Evolutionary conservation across 92 coral and sea anemone species (phyloP).

Genomic region (Parazoanthus atlanticus): DNA sequence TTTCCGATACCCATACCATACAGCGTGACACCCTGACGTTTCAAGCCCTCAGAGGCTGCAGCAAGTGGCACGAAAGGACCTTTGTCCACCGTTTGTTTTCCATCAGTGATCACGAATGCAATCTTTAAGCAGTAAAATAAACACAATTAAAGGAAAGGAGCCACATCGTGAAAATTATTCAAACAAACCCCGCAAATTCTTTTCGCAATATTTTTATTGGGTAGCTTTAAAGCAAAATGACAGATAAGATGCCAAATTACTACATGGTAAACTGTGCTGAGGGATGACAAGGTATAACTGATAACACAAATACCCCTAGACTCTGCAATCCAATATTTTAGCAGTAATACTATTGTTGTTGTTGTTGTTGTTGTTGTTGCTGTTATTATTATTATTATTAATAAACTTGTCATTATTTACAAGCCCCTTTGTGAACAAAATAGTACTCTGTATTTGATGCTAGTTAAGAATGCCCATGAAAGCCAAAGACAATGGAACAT

Average conservation of each 20-base stretch:
- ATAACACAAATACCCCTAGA: neutral
- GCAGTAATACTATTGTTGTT: too few species aligned
- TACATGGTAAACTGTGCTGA: too few species aligned
- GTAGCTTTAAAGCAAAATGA: too few species aligned
- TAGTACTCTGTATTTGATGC: too few species aligned
- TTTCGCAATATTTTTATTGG: too few species aligned
- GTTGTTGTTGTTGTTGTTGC: neutral
- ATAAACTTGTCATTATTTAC: neutral
- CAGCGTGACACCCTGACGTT: neutral
- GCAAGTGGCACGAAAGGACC: conserved; percentile 11
- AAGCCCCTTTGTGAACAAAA: neutral
- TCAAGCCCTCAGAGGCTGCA: conserved; percentile 31
- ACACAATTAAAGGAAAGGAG: neutral
- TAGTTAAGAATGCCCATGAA: too few species aligned
- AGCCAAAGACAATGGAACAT: too few species aligned
- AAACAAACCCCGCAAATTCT: too few species aligned
- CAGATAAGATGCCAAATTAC: too few species aligned
- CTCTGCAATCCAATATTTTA: neutral
- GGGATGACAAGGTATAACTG: neutral
- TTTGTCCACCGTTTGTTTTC: conserved; percentile 14
- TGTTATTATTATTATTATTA: neutral
- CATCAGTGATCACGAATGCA: conserved; percentile 37
- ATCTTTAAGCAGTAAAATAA: neutral
- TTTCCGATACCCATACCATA: conserved; percentile 41
- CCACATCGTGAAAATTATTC: neutral